A percentile compares a stretch with the other conserved stretches of the same genome.
These are phyloP conservation scores for Neolamprologus brichardi DNA, from an alignment of 2,113 vertebrate species.

Conservation along the genomic window DNA sequence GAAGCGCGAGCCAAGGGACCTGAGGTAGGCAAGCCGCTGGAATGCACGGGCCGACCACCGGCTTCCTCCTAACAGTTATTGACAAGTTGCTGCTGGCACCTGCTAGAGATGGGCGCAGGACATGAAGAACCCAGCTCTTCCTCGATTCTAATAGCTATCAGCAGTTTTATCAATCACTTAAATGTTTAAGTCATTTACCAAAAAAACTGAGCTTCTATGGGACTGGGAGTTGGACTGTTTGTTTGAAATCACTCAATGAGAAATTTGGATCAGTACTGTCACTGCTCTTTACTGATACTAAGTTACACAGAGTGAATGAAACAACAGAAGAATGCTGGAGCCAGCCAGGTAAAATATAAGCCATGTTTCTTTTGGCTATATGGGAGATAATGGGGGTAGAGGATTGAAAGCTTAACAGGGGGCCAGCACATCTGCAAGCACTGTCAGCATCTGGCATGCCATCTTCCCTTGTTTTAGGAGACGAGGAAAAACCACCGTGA, in stretches of 20 bases:
- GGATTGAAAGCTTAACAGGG: constrained; percentile 3
- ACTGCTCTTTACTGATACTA: background rate
- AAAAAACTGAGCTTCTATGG: background rate
- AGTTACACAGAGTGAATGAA: background rate
- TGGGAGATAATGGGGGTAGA: background rate
- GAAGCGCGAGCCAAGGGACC: constrained; percentile 55
- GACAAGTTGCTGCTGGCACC: constrained; percentile 64
- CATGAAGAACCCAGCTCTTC: background rate
- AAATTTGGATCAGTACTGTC: background rate
- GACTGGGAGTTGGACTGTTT: background rate
- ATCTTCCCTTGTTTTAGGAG: constrained; percentile 32
- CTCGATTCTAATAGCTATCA: background rate
- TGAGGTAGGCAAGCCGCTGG: constrained; percentile 53
- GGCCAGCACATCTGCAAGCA: constrained; percentile 30
- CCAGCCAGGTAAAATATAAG: constrained; percentile 50
- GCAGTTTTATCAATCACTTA: background rate
- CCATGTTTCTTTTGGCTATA: constrained; percentile 56
- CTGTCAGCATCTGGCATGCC: constrained; percentile 40
- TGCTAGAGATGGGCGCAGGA: constrained; percentile 26
- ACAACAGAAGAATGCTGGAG: constrained; percentile 29
- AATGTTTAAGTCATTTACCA: background rate
- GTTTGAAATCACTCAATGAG: background rate
- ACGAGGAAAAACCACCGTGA: background rate
- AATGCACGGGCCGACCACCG: constrained; percentile 65
- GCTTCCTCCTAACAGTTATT: constrained; percentile 66